Evolutionary conservation across 2,888 invertebrate species (phyloP), one percentile per base, ranked within the genome.

Genomic region (Amiota communis): DNA sequence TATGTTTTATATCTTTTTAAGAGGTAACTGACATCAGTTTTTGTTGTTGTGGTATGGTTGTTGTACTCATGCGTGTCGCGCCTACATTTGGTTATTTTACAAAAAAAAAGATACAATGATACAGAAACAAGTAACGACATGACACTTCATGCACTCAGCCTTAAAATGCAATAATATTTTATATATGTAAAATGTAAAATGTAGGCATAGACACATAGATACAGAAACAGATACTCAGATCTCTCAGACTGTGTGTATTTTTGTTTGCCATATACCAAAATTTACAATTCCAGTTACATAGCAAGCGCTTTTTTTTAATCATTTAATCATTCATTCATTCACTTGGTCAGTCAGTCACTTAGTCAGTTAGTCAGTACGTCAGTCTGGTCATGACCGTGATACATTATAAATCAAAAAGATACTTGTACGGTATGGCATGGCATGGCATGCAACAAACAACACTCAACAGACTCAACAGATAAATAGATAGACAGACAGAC

Each of bases 341-440:
- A n/a, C 4, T 10, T 10, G 4, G 11, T 51, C 20, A 23, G 61
- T 17, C 61, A 20, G 61, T 51, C 10, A 12, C 1, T 46, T n/a
- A 47, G 46, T 65, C 23, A 23, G 1, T n/a, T n/a, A n/a, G n/a
- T n/a, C n/a, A n/a, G n/a, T n/a, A n/a, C n/a, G 20, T 46, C 69
- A 56, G 67, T 80, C 72, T 82, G 84, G 76, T 85, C 86, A 75
- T 86, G 85, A 86, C 86, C 86, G 80, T 86, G 86, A 84, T 81
- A 79, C 80, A 80, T 79, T 79, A 83, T 84, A 81, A 82, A 83
- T 84, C 81, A 82, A 77, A 78, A 74, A 75, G 78, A 75, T 75
- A 78, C 76, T 73, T 49, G 17, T 12, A 57, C 15, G 57, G 57
- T 8, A 57, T 23, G 57, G 46, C 64, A 15, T 10, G 57, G 6